Evolutionary conservation across 2,797 vertebrate species (phyloP).

Genomic region (Centropyge bicolor): DNA sequence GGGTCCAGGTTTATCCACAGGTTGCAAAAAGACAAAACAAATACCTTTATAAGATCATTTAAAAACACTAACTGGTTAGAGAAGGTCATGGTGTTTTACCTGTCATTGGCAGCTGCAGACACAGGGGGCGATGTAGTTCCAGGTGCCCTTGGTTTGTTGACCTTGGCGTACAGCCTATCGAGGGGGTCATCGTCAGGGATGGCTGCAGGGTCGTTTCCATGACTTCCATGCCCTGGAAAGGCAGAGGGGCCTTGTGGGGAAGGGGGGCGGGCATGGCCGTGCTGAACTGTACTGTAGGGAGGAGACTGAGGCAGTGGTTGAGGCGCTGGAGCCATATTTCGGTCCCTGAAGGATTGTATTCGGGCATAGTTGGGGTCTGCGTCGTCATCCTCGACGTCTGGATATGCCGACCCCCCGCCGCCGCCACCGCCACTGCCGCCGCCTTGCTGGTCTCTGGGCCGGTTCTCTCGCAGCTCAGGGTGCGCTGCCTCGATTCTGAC

Average conservation of each 20-base stretch:
- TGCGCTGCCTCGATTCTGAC: constrained; percentile 92
- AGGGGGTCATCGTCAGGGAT: constrained; percentile 87
- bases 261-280: constrained; percentile 81
- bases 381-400: constrained; percentile 94
- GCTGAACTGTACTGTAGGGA: constrained; percentile 79
- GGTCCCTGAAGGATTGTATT: constrained; percentile 92
- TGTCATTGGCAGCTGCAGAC: constrained; percentile 85
- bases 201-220: constrained; percentile 80
- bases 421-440: constrained; percentile 72
- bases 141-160: constrained; percentile 91
- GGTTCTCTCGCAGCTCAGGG: constrained; percentile 90
- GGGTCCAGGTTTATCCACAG: neutral
- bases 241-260: constrained; percentile 83
- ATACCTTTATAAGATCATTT: neutral
- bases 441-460: constrained; percentile 79
- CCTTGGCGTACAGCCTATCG: constrained; percentile 94
- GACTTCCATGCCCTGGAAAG: constrained; percentile 79
- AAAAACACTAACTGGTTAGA: neutral
- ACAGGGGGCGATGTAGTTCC: constrained; percentile 81
- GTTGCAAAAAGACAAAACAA: neutral
- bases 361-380: constrained; percentile 95
- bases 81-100: constrained; percentile 80
- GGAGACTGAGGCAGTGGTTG: constrained; percentile 81
- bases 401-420: constrained; percentile 66
- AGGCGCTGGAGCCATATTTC: constrained; percentile 53